Base-by-base conservation (phyloP, 2,113 vertebrate genomes). In the Pseudorasbora parva region DNA sequence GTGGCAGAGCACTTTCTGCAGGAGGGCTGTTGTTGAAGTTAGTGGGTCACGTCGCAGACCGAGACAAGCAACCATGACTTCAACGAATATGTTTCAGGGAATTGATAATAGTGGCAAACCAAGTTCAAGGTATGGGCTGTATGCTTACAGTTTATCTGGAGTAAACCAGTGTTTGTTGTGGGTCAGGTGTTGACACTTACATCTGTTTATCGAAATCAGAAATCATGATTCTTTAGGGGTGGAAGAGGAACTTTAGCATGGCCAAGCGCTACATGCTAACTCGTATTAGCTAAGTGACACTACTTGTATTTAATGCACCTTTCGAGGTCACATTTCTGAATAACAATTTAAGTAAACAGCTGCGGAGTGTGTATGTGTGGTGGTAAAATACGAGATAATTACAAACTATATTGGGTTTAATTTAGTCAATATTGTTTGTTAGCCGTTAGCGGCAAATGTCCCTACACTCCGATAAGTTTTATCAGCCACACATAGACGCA, bases 31-130 rank as follows among this genome's bases (percentile, higher is more conserved):
- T 54, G 85, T 11, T 3, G 25, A 41, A 45, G 69, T 15, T 30
- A 33, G 1, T 43, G 30, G 27, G n/a, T 60, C 64, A 56, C 47
- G 25, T 41, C 43, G 33, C 41, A 5, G 75, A 54, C 21, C 37
- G 79, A 72, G 51, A 73, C 47, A 78, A 81, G 56, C 78, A 12
- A 73, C 80, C 8, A 95, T 95, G 92, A 93, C 90, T 89, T 94
- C 87, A 4, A 94, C 84, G 17, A 94, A 95, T 91, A 97, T 95
- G 94, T 99, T 96, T 80, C 96, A 94, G 84, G 94, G 90, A 0
- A 76, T 95, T 21, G 96, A 95, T 2, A 72, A 51, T 3, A 90
- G 88, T 5, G 47, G 88, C 1, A 96, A 95, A 86, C 87, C 94
- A 0, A 95, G 94, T 75, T 97, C 96, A 72, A 96, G 97, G 97